phyloP scores from a whole-genome alignment of 2,797 vertebrate species.

The Poecilia velifera region DNA sequence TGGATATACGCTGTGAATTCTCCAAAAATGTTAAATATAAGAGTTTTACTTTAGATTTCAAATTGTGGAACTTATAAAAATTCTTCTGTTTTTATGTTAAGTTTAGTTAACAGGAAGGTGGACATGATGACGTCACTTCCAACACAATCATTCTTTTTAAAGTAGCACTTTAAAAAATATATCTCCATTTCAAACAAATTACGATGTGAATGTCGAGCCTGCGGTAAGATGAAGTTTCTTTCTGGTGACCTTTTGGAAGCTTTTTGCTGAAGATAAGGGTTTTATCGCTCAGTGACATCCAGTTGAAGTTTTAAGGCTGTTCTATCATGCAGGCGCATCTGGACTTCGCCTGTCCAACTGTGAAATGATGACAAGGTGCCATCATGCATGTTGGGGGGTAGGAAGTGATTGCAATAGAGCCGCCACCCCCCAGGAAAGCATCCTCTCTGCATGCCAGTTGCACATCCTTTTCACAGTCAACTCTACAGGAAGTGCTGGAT shows the following conservation, averaged over 20 bases:
- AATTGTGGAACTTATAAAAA: background rate
- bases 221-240: background rate
- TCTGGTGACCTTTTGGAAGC: slow-evolving; percentile 40
- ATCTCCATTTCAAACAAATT: background rate
- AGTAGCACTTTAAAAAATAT: slow-evolving; percentile 45
- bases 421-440: slow-evolving; percentile 69
- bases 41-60: background rate
- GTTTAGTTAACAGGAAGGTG: slow-evolving; percentile 73
- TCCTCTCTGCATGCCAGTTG: slow-evolving; percentile 68
- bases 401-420: slow-evolving; percentile 68
- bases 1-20: background rate
- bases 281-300: slow-evolving; percentile 42
- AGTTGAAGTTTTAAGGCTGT: slow-evolving; percentile 38
- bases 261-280: slow-evolving; percentile 36
- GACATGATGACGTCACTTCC: slow-evolving; percentile 66
- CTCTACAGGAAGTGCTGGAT: slow-evolving; percentile 75
- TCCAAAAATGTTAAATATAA: background rate
- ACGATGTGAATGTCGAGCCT: background rate
- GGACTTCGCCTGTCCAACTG: slow-evolving; percentile 80
- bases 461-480: slow-evolving; percentile 70
- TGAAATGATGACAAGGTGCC: slow-evolving; percentile 48
- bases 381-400: slow-evolving; percentile 34
- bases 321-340: slow-evolving; percentile 89
- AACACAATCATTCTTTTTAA: slow-evolving; percentile 44
- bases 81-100: background rate